phyloP scores from a whole-genome alignment of 2,888 invertebrate species.

The Gibbula magus region DNA sequence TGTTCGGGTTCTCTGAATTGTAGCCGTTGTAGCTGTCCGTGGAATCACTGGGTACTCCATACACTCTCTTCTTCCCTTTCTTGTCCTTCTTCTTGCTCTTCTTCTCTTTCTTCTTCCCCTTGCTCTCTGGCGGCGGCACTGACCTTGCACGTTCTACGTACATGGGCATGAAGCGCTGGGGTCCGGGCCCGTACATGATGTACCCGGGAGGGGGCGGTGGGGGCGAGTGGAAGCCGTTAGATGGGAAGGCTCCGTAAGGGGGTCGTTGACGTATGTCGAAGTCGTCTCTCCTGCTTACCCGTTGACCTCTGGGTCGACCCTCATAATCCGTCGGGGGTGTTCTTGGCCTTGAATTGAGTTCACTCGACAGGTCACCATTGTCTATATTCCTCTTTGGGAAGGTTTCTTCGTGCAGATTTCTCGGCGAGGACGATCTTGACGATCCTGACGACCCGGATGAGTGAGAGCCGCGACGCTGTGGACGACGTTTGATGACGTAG shows the following conservation, averaged over 20 bases:
- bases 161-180: constrained; percentile 32
- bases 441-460: constrained; percentile 41
- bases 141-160: constrained; percentile 42
- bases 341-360: constrained; percentile 51
- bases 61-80: constrained; percentile 40
- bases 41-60: constrained; percentile 45
- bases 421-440: constrained; percentile 42
- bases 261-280: constrained; percentile 39
- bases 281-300: constrained; percentile 53
- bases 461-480: constrained; percentile 32
- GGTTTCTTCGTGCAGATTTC: constrained; percentile 34
- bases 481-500: constrained; percentile 32
- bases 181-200: constrained; percentile 22
- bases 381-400: constrained; percentile 38
- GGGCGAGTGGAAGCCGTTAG: constrained; percentile 51
- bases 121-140: constrained; percentile 49
- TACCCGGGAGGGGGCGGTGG: constrained; percentile 50
- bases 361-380: constrained; percentile 47
- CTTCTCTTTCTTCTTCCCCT: constrained; percentile 46
- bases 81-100: constrained; percentile 48
- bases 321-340: constrained; percentile 69
- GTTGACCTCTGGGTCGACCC: constrained; percentile 20
- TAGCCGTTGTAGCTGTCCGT: constrained; percentile 58
- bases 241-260: constrained; percentile 25
- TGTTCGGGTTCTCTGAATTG: constrained; percentile 52